Percentiles rank a stretch among this genome's conserved stretches.
phyloP scores from a whole-genome alignment of 2,888 invertebrate species.

The Steromphala cineraria region DNA sequence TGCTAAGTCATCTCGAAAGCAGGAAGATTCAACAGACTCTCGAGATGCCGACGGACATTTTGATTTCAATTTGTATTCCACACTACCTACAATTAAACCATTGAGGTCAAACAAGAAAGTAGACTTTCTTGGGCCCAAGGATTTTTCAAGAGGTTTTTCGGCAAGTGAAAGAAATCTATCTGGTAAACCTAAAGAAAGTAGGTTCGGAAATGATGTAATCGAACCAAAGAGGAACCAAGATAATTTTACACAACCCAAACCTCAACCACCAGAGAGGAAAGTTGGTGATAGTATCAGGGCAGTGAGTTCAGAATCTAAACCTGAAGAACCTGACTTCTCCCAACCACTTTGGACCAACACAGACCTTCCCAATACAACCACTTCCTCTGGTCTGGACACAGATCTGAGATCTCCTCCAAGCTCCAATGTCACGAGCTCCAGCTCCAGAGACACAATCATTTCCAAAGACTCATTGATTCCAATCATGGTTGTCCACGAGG shows the following conservation, averaged over 20 bases:
- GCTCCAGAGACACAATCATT: slow-evolving; percentile 45
- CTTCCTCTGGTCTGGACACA: slow-evolving; percentile 26
- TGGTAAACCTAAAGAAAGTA: not conserved
- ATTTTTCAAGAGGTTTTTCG: not conserved
- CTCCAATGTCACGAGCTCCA: slow-evolving; percentile 45
- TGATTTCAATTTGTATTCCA: slow-evolving; percentile 45
- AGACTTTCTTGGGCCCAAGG: slow-evolving; percentile 17
- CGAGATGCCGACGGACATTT: slow-evolving; percentile 33
- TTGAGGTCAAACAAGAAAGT: slow-evolving; percentile 36
- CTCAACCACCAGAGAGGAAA: too few relatives aligned
- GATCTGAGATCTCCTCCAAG: slow-evolving; percentile 37
- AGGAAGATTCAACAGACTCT: slow-evolving; percentile 9
- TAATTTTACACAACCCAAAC: slow-evolving; percentile 1
- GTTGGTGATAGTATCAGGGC: too few relatives aligned
- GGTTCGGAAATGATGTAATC: not conserved
- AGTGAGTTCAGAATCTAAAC: not conserved
- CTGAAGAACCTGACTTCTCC: slow-evolving; percentile 33
- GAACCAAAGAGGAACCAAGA: not conserved
- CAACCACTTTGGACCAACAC: slow-evolving; percentile 45
- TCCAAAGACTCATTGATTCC: slow-evolving; percentile 41
- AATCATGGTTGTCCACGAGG: slow-evolving; percentile 44
- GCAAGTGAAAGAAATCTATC: slow-evolving; percentile 3
- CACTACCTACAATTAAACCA: slow-evolving; percentile 53
- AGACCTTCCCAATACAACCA: slow-evolving; percentile 19
- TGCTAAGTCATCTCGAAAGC: slow-evolving; percentile 29